Percentiles rank a stretch among this genome's conserved stretches.
These are phyloP conservation scores for Drosophila infuscata DNA, from an alignment of 2,888 invertebrate genomes.

Conservation along the genomic window DNA sequence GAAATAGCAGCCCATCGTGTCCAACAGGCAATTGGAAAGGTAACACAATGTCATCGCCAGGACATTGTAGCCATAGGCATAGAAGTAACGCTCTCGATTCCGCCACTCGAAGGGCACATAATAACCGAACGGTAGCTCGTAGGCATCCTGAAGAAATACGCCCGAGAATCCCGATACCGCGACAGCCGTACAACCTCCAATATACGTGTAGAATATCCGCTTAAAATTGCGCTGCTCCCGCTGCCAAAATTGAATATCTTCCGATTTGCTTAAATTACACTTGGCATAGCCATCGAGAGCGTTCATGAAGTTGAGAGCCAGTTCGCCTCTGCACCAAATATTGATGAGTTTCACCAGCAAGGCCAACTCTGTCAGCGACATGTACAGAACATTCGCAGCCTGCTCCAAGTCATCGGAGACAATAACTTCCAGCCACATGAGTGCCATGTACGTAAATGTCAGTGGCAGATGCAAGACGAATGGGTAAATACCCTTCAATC, in stretches of 20 bases:
- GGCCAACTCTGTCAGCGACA: conserved; percentile 63
- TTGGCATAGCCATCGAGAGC: conserved; percentile 34
- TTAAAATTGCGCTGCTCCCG: conserved; percentile 51
- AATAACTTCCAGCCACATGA: conserved; percentile 67
- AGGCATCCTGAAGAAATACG: conserved; percentile 47
- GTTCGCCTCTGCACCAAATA: conserved; percentile 52
- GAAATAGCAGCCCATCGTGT: conserved; percentile 75
- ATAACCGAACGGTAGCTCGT: conserved; percentile 72
- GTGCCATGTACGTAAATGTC: conserved; percentile 48
- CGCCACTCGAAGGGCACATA: conserved; percentile 82
- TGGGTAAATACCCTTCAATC: conserved; percentile 39
- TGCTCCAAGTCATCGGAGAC: conserved; percentile 56
- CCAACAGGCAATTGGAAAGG: conserved; percentile 66
- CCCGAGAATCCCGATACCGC: conserved; percentile 35
- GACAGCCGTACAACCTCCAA: conserved; percentile 37
- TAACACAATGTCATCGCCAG: conserved; percentile 64
- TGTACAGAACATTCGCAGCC: conserved; percentile 67
- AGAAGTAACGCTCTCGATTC: conserved; percentile 50
- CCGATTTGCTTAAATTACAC: conserved; percentile 23
- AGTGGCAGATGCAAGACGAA: conserved; percentile 60
- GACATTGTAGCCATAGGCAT: conserved; percentile 73
- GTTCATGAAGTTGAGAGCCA: conserved; percentile 44
- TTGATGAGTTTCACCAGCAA: conserved; percentile 63
- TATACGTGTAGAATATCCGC: conserved; percentile 52
- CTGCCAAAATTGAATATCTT: conserved; percentile 52